A percentile compares a stretch with the other conserved stretches of the same genome.
Conservation (phyloP, 2,113 vertebrate species). For the Rhineura floridana region DNA sequence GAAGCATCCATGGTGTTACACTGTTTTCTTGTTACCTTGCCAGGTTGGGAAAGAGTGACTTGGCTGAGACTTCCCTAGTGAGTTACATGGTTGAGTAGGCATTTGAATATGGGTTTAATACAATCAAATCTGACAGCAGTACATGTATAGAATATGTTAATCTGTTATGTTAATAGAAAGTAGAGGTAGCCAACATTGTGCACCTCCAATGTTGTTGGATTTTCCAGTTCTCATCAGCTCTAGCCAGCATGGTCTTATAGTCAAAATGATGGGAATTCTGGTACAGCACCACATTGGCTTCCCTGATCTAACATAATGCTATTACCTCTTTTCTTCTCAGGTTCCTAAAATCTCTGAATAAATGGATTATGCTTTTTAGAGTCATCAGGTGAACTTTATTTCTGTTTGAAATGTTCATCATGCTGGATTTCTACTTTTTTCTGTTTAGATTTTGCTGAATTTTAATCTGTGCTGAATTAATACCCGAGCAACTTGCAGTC, state of each 20-base stretch:
- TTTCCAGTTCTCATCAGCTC: too few species aligned
- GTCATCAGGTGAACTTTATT: not conserved
- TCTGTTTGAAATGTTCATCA: not conserved
- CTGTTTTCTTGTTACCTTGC: not conserved
- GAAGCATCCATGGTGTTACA: too few species aligned
- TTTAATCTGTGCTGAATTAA: not conserved
- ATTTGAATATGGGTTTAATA: not conserved
- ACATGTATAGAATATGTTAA: too few species aligned
- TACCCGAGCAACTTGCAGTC: too few species aligned
- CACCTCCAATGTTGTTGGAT: too few species aligned
- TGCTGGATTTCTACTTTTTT: not conserved
- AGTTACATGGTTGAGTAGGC: not conserved
- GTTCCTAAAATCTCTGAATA: not conserved
- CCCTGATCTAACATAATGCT: too few species aligned
- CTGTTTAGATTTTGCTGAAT: not conserved
- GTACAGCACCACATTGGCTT: too few species aligned
- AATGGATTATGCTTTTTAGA: not conserved
- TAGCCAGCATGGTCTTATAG: too few species aligned
- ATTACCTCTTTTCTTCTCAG: not conserved
- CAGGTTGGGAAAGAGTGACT: not conserved
- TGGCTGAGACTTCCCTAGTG: not conserved
- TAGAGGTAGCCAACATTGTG: too few species aligned
- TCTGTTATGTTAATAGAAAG: too few species aligned
- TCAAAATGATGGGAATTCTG: too few species aligned
- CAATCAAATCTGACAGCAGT: not conserved